Evolutionary conservation across 2,797 vertebrate species (phyloP), one percentile per base, ranked within the genome.

Genomic region (Enteromius viviparus): DNA sequence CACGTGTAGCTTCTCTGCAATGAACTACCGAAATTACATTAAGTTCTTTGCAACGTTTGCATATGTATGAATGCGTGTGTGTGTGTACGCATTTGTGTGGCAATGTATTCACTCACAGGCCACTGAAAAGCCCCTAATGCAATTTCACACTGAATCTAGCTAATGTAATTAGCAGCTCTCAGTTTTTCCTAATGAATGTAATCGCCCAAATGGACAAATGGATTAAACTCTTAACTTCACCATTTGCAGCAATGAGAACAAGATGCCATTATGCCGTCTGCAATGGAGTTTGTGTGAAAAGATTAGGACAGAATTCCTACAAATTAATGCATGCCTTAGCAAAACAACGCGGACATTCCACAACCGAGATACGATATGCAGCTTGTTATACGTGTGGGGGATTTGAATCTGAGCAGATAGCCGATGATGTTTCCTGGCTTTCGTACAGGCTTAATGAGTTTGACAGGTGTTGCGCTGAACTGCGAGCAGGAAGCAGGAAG

Each of bases 401-500:
- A 23, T 76, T 62, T 37, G 29, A 9, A 51, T 70, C 74, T 29
- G 40, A 49, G 53, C 51, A 76, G 72, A 69, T 76, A 68, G 32
- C 37, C 58, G 6, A 49, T 68, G 74, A 60, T 42, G 74, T 83
- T 83, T 71, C 76, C 71, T 79, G 58, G 37, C 53, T 53, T 62
- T 14, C 15, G 11, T 60, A 69, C 21, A 75, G 53, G 77, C 40
- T 71, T 87, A 84, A 92, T 82, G 80, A 85, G 68, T 21, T 69
- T 85, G 82, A 34, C 92, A 91, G 91, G 85, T 90, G 91, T 84
- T 86, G 64, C 7, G 74, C 64, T 77, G 81, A 77, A 77, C 40
- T 55, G 86, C 85, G 84, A 85, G 81, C 88, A 91, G 91, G 91
- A 93, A 84, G 47, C 90, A 91, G 90, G 92, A 93, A 90, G 86